Base-by-base conservation (phyloP, 2,113 vertebrate species). In the Irena cyanogastra region DNA sequence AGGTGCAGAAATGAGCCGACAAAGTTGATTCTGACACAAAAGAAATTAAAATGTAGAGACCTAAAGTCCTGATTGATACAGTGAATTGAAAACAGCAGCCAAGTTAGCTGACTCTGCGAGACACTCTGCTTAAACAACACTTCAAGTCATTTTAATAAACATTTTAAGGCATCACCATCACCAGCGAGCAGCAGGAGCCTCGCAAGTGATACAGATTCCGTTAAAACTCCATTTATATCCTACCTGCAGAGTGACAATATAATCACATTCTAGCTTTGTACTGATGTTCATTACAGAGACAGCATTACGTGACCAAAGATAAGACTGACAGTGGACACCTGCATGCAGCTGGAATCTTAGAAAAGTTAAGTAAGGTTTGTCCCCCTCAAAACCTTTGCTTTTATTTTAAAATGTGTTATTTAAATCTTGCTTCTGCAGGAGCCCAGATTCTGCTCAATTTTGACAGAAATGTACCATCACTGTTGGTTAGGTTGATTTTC, bases 211-310 rank as follows among this genome's bases (percentile, higher is more conserved):
- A 87, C 1, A 4, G 87, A 91, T 84, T 83, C 66, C 0, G 35
- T 89, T 95, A 85, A 90, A 96, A 87, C 65, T 88, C 93, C 90
- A 69, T 95, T 96, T 97, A 83, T 90, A 93, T 39, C 65, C 77
- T 53, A 75, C 83, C 92, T 94, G 82, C 82, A 70, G 54, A 89
- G 66, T 81, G 79, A 96, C 74, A 88, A 76, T 54, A 69, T 60
- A 87, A 95, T 88, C 95, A 68, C 75, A 80, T 80, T 89, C 78
- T 53, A 69, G 49, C 91, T 92, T 90, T 70, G 65, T 69, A 68
- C 9, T 65, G 85, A 83, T 57, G 81, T 66, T 89, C 61, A 81
- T 88, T 91, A 84, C 42, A 72, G 65, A 65, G 59, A 81, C 35
- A 83, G 31, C 59, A 72, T 82, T 86, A 93, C 0, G 0, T 42